Conservation (phyloP, 2,797 vertebrate genomes). For the Crenichthys baileyi region DNA sequence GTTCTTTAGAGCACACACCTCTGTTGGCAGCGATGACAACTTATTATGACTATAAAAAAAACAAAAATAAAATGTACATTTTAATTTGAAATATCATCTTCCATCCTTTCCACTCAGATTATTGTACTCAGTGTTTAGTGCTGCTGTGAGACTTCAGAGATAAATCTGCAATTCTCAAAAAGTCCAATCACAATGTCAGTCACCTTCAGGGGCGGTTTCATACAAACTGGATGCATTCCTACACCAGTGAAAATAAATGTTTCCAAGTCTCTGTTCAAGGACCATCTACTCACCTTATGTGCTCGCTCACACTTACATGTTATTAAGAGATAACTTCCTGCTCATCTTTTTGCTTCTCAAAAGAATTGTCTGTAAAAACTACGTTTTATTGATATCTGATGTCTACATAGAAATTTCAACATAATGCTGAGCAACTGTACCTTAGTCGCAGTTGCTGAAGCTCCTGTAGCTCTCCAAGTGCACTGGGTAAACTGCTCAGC, state of each 20-base stretch:
- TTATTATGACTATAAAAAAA: conserved; percentile 65
- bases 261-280: background rate
- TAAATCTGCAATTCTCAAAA: background rate
- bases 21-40: conserved; percentile 52
- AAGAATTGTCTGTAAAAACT: background rate
- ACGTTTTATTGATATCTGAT: background rate
- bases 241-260: background rate
- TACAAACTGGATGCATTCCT: no score
- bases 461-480: conserved; percentile 88
- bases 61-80: background rate
- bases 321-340: background rate
- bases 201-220: background rate
- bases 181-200: background rate
- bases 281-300: background rate
- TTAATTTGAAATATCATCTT: background rate
- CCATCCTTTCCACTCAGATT: background rate
- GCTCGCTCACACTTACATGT: background rate
- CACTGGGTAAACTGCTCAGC: conserved; percentile 84
- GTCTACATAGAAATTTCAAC: background rate
- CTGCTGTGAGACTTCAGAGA: background rate
- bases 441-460: conserved; percentile 92
- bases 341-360: background rate
- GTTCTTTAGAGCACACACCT: conserved; percentile 71
- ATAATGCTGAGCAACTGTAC: conserved; percentile 46
- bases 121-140: background rate